These are phyloP conservation scores for Panagrolaimus sp. DNA, from an alignment of 1,140 invertebrate genomes.

Conservation along the genomic window DNA sequence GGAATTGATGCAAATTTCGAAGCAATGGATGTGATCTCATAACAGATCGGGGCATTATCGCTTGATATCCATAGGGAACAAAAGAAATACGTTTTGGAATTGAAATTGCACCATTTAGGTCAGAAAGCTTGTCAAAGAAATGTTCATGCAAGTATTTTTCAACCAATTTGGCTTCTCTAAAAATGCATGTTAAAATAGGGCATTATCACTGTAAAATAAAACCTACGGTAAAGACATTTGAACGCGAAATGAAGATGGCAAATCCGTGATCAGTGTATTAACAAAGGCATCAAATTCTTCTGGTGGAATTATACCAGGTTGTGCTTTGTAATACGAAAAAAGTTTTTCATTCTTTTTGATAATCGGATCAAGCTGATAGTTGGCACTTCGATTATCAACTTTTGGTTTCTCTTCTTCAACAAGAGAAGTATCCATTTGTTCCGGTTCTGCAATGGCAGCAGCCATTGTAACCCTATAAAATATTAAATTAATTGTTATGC, in stretches of 20 bases:
- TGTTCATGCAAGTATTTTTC: constrained; percentile 26
- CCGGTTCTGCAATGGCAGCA: no score
- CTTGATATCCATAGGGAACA: constrained; percentile 49
- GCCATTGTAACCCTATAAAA: no score
- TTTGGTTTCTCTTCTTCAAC: no score
- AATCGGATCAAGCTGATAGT: background rate
- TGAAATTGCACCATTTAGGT: constrained; percentile 25
- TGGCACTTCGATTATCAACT: no score
- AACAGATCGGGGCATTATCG: constrained; percentile 33
- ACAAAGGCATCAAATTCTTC: constrained; percentile 42
- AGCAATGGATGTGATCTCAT: constrained; percentile 34
- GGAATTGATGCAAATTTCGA: constrained; percentile 39
- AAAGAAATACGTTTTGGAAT: constrained; percentile 37
- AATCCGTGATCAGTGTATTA: constrained; percentile 19
- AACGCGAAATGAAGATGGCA: constrained; percentile 47
- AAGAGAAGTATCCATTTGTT: no score
- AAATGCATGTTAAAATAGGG: background rate
- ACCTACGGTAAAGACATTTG: constrained; percentile 31
- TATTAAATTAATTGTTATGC: no score
- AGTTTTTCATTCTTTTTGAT: constrained; percentile 38
- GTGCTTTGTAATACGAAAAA: constrained; percentile 34
- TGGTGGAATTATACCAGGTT: constrained; percentile 32
- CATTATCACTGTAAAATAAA: background rate
- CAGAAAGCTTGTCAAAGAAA: constrained; percentile 26
- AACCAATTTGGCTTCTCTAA: constrained; percentile 31